Percentiles rank a stretch among this genome's conserved stretches.
These are phyloP conservation scores for Neria commutata DNA, from an alignment of 2,888 invertebrate genomes.

Conservation along the genomic window DNA sequence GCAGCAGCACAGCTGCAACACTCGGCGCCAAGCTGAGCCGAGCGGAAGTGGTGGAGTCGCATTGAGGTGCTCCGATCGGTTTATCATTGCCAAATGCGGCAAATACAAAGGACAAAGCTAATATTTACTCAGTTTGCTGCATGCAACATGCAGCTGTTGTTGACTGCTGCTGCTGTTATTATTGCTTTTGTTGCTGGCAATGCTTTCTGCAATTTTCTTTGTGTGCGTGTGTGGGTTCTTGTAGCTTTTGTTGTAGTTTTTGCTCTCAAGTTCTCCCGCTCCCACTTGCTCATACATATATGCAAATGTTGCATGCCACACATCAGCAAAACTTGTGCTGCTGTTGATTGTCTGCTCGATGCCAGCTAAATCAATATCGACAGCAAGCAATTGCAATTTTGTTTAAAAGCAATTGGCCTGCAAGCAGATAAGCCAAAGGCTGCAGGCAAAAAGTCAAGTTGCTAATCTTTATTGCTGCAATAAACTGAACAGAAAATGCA, in stretches of 20 bases:
- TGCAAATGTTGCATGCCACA: background rate
- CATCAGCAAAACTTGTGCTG: too few species aligned
- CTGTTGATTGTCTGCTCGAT: too few species aligned
- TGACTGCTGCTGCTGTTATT: conserved; percentile 24
- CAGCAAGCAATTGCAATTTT: too few species aligned
- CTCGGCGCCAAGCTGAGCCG: background rate
- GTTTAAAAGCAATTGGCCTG: too few species aligned
- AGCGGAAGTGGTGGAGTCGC: background rate
- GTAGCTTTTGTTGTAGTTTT: conserved; percentile 27
- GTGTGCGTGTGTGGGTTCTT: background rate
- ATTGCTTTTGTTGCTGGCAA: conserved; percentile 38
- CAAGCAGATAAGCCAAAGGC: too few species aligned
- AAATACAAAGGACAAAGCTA: background rate
- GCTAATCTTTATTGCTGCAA: too few species aligned
- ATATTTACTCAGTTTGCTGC: conserved; percentile 16
- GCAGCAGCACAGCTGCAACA: conserved; percentile 14
- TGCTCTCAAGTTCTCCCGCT: background rate
- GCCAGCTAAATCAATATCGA: too few species aligned
- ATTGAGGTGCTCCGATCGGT: background rate
- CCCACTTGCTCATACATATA: background rate
- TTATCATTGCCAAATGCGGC: background rate
- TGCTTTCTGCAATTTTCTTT: background rate
- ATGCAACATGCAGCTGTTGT: conserved; percentile 31
- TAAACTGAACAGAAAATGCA: too few species aligned
- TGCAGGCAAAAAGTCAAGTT: too few species aligned